Conservation (phyloP, 2,113 vertebrate genomes). For the Chaetodon auriga region DNA sequence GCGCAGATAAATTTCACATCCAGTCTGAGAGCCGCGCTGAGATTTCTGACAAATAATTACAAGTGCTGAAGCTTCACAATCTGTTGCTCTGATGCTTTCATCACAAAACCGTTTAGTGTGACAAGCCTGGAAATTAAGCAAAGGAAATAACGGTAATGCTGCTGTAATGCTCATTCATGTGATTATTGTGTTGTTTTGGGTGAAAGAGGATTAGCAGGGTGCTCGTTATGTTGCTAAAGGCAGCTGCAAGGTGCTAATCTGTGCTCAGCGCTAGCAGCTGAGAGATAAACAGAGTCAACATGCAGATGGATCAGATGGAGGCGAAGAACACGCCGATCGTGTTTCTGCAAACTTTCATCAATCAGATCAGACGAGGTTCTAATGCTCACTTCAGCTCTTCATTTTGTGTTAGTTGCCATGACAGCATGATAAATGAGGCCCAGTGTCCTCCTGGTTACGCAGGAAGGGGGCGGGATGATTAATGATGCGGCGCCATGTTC, state of each 20-base stretch:
- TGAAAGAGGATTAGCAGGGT: neutral
- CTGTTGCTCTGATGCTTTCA: neutral
- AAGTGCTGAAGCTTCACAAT: neutral
- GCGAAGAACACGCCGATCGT: neutral
- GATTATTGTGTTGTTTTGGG: neutral
- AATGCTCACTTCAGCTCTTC: neutral
- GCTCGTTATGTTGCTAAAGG: neutral
- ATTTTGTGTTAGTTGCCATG: neutral
- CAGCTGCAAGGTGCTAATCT: conserved; percentile 20
- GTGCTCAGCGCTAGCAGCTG: neutral
- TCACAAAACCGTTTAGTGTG: neutral
- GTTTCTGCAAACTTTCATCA: too few species aligned
- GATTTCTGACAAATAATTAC: conserved; percentile 6
- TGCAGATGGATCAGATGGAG: conserved; percentile 1
- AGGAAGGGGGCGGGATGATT: conserved; percentile 13
- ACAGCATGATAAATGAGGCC: conserved; percentile 1
- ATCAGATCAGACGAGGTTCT: neutral
- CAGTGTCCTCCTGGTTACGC: neutral
- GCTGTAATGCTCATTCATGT: neutral
- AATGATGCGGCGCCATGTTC: conserved; percentile 1
- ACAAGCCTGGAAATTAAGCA: neutral
- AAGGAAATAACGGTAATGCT: neutral
- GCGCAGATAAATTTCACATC: neutral
- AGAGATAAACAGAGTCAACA: conserved; percentile 15
- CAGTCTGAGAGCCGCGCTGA: too few species aligned